Evolutionary conservation across 2,113 vertebrate species (phyloP).

Genomic region (Erpornis zantholeuca): DNA sequence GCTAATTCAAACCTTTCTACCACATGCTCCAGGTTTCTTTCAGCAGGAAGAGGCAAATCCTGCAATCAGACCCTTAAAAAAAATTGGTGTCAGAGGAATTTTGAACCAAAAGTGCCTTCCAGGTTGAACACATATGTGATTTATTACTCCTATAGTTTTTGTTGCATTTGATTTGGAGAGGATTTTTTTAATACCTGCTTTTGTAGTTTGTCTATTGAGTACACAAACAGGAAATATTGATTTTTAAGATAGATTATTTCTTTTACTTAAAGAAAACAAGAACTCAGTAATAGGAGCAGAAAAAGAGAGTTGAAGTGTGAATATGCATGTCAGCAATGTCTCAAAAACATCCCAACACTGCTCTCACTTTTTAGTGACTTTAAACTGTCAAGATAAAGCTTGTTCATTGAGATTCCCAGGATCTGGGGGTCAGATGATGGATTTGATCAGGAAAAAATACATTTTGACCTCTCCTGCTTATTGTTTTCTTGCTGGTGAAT

Average conservation of each 20-base stretch:
- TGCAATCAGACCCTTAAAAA: neutral
- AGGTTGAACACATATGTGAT: neutral
- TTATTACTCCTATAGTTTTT: neutral
- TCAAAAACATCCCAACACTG: neutral
- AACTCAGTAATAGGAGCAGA: neutral
- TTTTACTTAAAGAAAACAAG: neutral
- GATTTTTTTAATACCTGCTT: neutral
- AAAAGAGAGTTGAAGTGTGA: neutral
- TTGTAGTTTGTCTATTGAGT: neutral
- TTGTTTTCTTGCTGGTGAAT: neutral
- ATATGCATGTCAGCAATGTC: neutral
- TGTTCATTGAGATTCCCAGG: neutral
- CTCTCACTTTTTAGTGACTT: neutral
- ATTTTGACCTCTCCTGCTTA: neutral
- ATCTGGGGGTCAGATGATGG: neutral
- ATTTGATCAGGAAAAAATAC: neutral
- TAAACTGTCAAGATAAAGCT: neutral
- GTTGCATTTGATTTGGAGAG: neutral
- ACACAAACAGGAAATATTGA: neutral
- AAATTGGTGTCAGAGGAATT: neutral
- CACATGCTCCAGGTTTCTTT: neutral
- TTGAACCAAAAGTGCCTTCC: neutral
- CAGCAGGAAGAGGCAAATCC: neutral
- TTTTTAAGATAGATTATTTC: neutral
- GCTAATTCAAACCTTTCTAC: neutral